Conservation (phyloP, 2,888 invertebrate genomes). For the Pedicia rivosa region DNA sequence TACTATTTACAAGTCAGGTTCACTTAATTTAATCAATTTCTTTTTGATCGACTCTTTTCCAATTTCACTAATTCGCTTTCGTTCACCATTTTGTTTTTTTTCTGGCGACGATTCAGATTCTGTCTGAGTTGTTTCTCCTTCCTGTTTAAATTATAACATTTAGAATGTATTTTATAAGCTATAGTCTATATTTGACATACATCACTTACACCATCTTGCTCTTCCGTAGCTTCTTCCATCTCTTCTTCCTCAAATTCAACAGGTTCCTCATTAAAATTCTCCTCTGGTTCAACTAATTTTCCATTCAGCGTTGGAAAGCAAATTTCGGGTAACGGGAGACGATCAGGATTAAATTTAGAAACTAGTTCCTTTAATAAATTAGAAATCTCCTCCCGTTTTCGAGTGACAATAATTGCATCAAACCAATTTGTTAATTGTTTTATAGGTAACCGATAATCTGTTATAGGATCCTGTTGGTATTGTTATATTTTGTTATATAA, state of each 20-base stretch:
- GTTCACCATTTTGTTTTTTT: too few species aligned
- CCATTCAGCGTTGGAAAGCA: conserved; percentile 64
- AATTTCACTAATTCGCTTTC: too few species aligned
- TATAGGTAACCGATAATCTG: conserved; percentile 69
- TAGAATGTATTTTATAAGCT: background rate
- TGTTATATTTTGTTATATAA: too few species aligned
- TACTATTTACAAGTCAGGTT: too few species aligned
- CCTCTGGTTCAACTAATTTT: conserved; percentile 39
- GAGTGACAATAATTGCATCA: conserved; percentile 61
- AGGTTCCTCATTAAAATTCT: conserved; percentile 34
- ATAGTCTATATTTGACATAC: background rate
- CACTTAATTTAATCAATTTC: too few species aligned
- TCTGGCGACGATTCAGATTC: conserved; percentile 6
- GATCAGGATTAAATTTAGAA: conserved; percentile 51
- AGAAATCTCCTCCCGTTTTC: conserved; percentile 77
- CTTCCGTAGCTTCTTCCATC: conserved; percentile 31
- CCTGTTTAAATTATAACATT: background rate
- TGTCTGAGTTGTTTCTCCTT: conserved; percentile 1
- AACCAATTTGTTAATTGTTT: conserved; percentile 76
- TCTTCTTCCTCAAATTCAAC: conserved; percentile 38
- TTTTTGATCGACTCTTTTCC: too few species aligned
- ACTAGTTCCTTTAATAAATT: conserved; percentile 59
- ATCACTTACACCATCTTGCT: conserved; percentile 8
- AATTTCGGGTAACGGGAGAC: conserved; percentile 50
- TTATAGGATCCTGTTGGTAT: conserved; percentile 53